Conservation (phyloP, 2,113 vertebrate species). For the Xiphorhynchus elegans region DNA sequence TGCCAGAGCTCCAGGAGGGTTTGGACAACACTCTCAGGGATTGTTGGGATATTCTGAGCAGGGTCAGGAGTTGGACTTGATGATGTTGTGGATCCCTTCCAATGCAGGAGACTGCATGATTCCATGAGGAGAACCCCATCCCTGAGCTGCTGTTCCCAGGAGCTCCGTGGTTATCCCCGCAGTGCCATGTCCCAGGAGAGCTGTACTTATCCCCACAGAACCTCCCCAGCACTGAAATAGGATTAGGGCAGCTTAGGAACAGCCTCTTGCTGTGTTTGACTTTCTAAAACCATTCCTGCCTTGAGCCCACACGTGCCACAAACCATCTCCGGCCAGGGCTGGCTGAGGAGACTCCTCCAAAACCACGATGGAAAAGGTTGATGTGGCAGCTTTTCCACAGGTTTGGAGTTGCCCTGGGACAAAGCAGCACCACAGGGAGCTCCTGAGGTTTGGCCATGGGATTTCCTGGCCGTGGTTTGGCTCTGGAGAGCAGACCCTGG, state of each 20-base stretch:
- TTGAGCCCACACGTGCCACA: neutral
- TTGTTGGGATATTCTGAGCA: neutral
- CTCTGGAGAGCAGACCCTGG: rapidly evolving
- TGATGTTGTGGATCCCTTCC: neutral
- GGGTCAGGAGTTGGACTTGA: neutral
- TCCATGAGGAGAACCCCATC: neutral
- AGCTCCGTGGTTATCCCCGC: neutral
- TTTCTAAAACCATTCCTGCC: neutral
- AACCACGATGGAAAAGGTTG: neutral
- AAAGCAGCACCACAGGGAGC: neutral
- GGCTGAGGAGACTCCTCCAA: neutral
- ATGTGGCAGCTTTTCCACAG: rapidly evolving
- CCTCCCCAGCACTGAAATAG: neutral
- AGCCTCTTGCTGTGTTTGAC: neutral
- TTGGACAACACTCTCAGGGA: neutral
- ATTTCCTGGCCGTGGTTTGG: neutral
- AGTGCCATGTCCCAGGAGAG: neutral
- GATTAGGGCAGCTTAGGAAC: neutral
- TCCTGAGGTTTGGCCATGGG: neutral
- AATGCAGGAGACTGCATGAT: neutral
- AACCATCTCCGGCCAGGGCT: neutral
- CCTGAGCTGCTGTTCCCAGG: neutral
- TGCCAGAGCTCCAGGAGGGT: neutral
- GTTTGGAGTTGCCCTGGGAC: neutral
- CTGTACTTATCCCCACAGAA: neutral